Conservation (phyloP, 2,888 invertebrate species). For the Xestia sexstrigata region DNA sequence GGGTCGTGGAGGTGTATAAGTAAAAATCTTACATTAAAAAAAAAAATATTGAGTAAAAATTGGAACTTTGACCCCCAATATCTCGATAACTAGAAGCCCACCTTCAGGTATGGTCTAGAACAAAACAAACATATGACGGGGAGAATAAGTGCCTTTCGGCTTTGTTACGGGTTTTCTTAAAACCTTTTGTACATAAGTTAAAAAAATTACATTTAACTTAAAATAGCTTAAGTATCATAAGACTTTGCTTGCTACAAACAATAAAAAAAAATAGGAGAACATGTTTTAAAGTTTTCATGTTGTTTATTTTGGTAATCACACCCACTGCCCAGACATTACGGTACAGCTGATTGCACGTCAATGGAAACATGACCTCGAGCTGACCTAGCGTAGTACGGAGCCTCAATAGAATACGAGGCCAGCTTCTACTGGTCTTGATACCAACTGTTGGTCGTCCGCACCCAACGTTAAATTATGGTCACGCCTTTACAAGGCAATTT, state of each 20-base stretch:
- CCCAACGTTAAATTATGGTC: constrained; percentile 19
- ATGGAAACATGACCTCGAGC: not conserved
- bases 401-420: not conserved
- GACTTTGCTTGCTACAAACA: not conserved
- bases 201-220: too few species aligned
- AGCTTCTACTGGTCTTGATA: not conserved
- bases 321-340: constrained; percentile 3
- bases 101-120: too few species aligned
- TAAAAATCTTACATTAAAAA: too few species aligned
- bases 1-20: too few species aligned
- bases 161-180: too few species aligned
- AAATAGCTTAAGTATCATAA: too few species aligned
- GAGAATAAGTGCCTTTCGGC: too few species aligned
- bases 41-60: too few species aligned
- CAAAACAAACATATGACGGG: too few species aligned
- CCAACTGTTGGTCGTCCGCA: not conserved
- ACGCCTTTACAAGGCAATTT: constrained; percentile 34
- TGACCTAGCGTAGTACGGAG: not conserved
- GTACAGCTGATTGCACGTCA: not conserved
- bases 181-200: too few species aligned
- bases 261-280: not conserved
- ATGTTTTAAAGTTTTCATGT: constrained; percentile 1
- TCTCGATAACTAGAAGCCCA: too few species aligned
- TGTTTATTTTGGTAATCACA: constrained; percentile 3
- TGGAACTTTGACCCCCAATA: too few species aligned